Percentiles rank a stretch among this genome's conserved stretches.
Evolutionary conservation across 2,113 vertebrate genomes (phyloP).

Genomic region (Mastomys natalensis): DNA sequence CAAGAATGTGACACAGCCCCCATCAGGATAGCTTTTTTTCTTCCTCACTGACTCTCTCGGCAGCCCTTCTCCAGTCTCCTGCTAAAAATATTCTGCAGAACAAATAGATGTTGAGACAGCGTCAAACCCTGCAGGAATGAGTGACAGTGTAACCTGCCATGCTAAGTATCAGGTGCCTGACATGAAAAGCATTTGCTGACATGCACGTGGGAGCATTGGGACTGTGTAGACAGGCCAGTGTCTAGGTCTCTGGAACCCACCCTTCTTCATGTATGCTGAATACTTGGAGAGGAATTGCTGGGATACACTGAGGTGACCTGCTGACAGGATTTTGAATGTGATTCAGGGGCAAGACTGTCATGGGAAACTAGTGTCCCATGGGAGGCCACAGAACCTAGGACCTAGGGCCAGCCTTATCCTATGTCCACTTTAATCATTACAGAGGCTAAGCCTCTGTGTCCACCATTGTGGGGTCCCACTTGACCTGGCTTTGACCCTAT

Average conservation of each 20-base stretch:
- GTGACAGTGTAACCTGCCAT: not conserved
- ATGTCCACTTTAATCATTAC: rapidly evolving
- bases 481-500: not conserved
- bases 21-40: not conserved
- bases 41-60: not conserved
- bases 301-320: not conserved
- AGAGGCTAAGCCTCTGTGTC: not conserved
- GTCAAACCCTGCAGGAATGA: conserved; percentile 42
- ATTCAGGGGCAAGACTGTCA: not conserved
- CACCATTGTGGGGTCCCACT: not conserved
- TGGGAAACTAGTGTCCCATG: not conserved
- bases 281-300: not conserved
- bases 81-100: conserved; percentile 65
- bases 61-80: not conserved
- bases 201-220: not conserved
- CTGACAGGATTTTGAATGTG: not conserved
- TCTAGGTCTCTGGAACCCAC: not conserved
- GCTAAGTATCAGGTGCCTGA: conserved; percentile 25
- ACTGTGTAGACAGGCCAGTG: not conserved
- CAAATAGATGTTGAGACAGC: conserved; percentile 60
- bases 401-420: not conserved
- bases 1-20: not conserved
- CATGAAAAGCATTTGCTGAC: conserved; percentile 13
- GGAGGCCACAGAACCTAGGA: not conserved
- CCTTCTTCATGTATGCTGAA: not conserved